These are phyloP conservation scores for Lasioglossum oenotherae DNA, from an alignment of 2,888 invertebrate genomes.

Conservation along the genomic window DNA sequence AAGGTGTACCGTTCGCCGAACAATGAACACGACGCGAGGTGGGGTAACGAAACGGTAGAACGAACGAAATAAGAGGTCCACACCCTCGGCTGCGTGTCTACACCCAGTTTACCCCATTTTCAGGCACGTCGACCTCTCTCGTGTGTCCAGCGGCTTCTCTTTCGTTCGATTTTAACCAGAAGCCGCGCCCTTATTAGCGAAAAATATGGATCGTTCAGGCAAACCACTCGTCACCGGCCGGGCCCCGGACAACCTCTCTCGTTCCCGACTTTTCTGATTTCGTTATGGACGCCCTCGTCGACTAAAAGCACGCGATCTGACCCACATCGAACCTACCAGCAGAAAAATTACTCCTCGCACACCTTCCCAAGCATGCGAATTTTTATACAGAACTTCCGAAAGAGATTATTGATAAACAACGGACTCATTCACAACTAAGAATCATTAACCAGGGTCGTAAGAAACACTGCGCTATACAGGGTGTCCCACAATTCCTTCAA, in stretches of 20 bases:
- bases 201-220: constrained; percentile 68
- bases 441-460: no score
- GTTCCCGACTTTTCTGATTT: constrained; percentile 26
- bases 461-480: no score
- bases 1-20: constrained; percentile 10
- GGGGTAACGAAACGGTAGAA: constrained; percentile 31
- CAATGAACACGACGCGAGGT: constrained; percentile 14
- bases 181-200: constrained; percentile 69
- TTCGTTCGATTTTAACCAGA: constrained; percentile 50
- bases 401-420: no score
- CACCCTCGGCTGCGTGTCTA: constrained; percentile 64
- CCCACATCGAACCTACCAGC: constrained; percentile 31
- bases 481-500: no score
- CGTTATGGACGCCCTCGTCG: constrained; percentile 21
- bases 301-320: constrained; percentile 31
- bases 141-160: constrained; percentile 8
- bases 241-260: background rate
- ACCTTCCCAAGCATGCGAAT: background rate
- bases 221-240: constrained; percentile 20
- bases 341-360: background rate
- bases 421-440: no score
- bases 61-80: constrained; percentile 45
- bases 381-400: no score
- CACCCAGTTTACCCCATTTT: constrained; percentile 63
- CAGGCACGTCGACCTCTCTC: constrained; percentile 41